Conservation (phyloP, 2,113 vertebrate species). For the Empidonax traillii region DNA sequence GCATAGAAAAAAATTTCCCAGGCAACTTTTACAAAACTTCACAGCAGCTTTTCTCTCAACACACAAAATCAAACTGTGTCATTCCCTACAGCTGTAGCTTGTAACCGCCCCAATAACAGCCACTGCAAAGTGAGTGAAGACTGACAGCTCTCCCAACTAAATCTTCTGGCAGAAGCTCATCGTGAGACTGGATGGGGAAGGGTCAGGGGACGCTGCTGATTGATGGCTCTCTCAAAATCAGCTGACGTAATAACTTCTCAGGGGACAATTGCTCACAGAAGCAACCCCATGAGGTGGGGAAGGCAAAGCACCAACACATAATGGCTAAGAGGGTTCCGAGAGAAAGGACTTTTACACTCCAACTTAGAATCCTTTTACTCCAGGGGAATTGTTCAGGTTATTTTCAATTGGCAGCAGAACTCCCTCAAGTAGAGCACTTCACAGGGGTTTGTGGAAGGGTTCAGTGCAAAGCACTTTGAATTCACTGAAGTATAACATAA, state of each 20-base stretch:
- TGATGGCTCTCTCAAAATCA: neutral
- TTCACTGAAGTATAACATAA: neutral
- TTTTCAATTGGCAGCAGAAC: neutral
- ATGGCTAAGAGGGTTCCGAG: neutral
- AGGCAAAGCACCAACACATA: neutral
- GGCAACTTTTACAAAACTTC: neutral
- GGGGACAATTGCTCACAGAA: neutral
- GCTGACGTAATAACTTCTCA: neutral
- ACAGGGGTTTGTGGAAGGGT: neutral
- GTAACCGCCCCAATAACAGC: neutral
- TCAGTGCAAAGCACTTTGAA: neutral
- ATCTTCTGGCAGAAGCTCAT: neutral
- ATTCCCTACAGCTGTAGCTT: neutral
- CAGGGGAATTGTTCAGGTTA: neutral
- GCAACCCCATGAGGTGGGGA: neutral
- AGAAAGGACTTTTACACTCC: neutral
- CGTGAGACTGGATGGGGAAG: fast-evolving
- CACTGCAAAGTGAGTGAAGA: neutral
- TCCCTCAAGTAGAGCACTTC: neutral
- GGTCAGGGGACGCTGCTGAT: neutral
- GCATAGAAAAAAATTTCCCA: neutral
- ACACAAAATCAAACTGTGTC: neutral
- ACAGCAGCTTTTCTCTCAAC: neutral
- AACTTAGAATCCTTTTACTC: neutral
- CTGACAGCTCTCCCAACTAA: neutral